A percentile compares a stretch with the other conserved stretches of the same genome.
phyloP scores from a whole-genome alignment of 35 echinoderm and acorn worm genomes.

The Holothuria glaberrima region DNA sequence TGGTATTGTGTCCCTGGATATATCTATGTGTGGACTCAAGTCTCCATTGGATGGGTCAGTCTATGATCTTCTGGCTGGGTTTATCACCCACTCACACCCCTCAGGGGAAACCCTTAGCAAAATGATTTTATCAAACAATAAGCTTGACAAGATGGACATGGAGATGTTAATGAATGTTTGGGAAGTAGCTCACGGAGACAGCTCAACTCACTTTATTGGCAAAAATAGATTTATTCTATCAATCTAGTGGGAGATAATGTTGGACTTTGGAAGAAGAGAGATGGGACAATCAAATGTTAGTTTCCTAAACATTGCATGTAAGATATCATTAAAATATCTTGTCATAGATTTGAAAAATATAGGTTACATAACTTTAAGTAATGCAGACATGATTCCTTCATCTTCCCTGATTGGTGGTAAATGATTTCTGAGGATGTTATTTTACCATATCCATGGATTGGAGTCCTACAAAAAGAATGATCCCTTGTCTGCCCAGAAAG shows the following conservation, averaged over 20 bases:
- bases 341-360: too few relatives aligned
- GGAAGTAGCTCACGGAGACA: conserved; percentile 68
- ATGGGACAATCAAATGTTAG: too few relatives aligned
- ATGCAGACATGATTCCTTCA: too few relatives aligned
- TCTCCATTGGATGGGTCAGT: conserved; percentile 66
- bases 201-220: neutral
- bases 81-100: conserved; percentile 31
- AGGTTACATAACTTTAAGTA: too few relatives aligned
- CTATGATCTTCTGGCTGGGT: conserved; percentile 51
- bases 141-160: conserved; percentile 69
- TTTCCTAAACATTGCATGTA: too few relatives aligned
- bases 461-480: too few relatives aligned
- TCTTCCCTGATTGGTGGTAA: too few relatives aligned
- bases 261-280: too few relatives aligned
- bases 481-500: too few relatives aligned
- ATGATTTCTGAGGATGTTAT: too few relatives aligned
- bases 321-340: too few relatives aligned
- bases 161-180: conserved; percentile 76
- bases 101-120: conserved; percentile 41
- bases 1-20: conserved; percentile 58
- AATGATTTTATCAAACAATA: conserved; percentile 63
- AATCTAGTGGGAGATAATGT: neutral
- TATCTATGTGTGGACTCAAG: conserved; percentile 63
- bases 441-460: too few relatives aligned
- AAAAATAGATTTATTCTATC: conserved; percentile 16